phyloP scores from a whole-genome alignment of 2,797 vertebrate species.

The Pangasius mekongensis region DNA sequence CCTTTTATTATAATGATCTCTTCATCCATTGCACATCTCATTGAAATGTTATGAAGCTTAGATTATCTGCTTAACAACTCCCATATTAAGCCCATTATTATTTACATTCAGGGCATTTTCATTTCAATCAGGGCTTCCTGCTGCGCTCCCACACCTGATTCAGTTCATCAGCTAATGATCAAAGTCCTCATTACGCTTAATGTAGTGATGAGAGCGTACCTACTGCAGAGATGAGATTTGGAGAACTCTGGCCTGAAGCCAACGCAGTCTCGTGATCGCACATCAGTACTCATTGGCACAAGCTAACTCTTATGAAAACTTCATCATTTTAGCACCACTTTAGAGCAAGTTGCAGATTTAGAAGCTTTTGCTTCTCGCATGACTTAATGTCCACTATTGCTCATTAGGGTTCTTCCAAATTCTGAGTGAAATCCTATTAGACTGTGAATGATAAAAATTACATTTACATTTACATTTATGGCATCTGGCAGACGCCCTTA shows the following conservation, averaged over 20 bases:
- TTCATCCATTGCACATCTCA: not conserved
- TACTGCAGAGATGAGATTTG: constrained; percentile 9
- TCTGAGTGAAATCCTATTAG: not conserved
- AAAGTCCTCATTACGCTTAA: constrained; percentile 20
- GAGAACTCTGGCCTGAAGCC: constrained; percentile 7
- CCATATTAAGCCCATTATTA: constrained; percentile 16
- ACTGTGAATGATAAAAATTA: not conserved
- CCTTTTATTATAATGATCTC: not conserved
- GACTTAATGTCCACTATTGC: not conserved
- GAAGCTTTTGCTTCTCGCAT: not conserved
- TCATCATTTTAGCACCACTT: not conserved
- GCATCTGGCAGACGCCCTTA: no score
- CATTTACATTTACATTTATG: no score
- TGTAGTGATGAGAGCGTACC: constrained; percentile 12
- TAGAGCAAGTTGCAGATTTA: not conserved
- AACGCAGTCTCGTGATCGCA: not conserved
- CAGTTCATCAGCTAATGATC: constrained; percentile 26
- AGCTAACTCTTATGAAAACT: not conserved
- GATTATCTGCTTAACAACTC: constrained; percentile 13
- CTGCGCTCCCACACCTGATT: constrained; percentile 28
- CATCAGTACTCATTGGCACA: not conserved
- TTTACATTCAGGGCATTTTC: constrained; percentile 31
- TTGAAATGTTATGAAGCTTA: constrained; percentile 9
- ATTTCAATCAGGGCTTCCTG: constrained; percentile 25
- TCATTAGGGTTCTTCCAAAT: not conserved